A percentile compares a stretch with the other conserved stretches of the same genome.
Evolutionary conservation across 2,888 invertebrate genomes (phyloP).

Genomic region (Melanophora roralis): DNA sequence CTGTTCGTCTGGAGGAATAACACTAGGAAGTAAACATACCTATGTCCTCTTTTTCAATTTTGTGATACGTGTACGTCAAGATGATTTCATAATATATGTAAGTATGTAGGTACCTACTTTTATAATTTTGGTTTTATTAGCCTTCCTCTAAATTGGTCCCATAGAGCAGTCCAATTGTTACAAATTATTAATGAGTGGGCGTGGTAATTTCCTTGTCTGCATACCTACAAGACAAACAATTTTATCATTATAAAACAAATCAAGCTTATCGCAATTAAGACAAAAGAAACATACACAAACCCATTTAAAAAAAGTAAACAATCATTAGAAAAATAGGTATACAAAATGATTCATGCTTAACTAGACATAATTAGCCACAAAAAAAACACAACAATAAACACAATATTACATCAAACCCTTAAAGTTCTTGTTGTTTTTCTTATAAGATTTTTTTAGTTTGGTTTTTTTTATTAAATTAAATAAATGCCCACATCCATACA

Average conservation of each 20-base stretch:
- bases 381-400: neutral
- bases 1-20: no score
- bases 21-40: no score
- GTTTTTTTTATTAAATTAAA: no score
- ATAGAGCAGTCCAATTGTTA: conserved; percentile 42
- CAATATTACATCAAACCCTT: conserved; percentile 62
- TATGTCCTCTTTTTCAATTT: no score
- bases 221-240: conserved; percentile 66
- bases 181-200: conserved; percentile 58
- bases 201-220: conserved; percentile 61
- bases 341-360: conserved; percentile 54
- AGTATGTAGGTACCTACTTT: neutral
- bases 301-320: conserved; percentile 27
- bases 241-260: conserved; percentile 70
- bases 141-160: conserved; percentile 59
- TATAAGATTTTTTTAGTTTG: no score
- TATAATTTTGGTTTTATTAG: conserved; percentile 39
- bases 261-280: conserved; percentile 73
- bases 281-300: conserved; percentile 34
- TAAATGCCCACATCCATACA: no score
- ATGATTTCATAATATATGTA: conserved; percentile 1
- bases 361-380: conserved; percentile 67
- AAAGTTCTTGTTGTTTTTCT: neutral
- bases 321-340: conserved; percentile 45
- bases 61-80: no score